A percentile compares a stretch with the other conserved stretches of the same genome.
Conservation (phyloP, 2,113 vertebrate genomes). For the Eulacestoma nigropectus region DNA sequence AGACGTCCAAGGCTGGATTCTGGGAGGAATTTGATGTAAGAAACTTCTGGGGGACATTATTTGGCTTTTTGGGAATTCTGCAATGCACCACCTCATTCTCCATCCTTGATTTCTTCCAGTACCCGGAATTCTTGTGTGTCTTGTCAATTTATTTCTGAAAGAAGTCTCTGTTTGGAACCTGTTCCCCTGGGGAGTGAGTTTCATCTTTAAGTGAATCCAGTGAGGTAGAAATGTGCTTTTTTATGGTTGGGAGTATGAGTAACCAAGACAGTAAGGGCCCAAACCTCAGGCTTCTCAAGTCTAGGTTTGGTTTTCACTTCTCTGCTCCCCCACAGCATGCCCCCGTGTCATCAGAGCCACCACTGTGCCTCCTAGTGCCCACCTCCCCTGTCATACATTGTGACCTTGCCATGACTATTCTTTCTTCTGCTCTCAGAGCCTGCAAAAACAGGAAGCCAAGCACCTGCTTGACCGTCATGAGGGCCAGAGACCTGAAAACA, state of each 20-base stretch:
- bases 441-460: conserved; percentile 91
- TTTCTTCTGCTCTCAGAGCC: conserved; percentile 69
- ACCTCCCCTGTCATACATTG: not conserved
- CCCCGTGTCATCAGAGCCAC: not conserved
- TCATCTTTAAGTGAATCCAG: not conserved
- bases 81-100: not conserved
- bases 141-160: not conserved
- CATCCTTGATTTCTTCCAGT: not conserved
- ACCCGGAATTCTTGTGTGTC: not conserved
- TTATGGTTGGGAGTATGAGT: not conserved
- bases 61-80: not conserved
- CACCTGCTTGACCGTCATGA: conserved; percentile 87
- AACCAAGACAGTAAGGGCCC: not conserved
- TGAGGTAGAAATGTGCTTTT: not conserved
- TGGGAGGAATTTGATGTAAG: conserved; percentile 98
- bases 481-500: conserved; percentile 94
- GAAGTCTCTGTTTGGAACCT: not conserved
- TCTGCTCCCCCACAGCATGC: not conserved
- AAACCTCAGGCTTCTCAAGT: not conserved
- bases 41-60: not conserved
- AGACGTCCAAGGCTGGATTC: conserved; percentile 88
- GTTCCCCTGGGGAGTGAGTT: not conserved
- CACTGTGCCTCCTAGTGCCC: not conserved
- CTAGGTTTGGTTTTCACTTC: not conserved
- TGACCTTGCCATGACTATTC: not conserved